phyloP scores from a whole-genome alignment of 2,888 invertebrate species.

The Chrysolina haemoptera region DNA sequence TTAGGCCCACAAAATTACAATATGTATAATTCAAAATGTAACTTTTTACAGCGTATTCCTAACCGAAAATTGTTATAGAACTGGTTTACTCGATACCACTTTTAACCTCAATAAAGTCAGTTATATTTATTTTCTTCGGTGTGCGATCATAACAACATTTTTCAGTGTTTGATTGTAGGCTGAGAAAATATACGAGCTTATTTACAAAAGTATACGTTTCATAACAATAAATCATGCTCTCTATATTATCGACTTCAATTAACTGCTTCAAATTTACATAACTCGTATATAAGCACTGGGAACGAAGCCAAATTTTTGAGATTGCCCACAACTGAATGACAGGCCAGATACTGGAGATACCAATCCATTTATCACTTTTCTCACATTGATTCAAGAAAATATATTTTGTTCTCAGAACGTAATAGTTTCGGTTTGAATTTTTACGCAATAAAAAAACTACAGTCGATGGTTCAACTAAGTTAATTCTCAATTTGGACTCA shows the following conservation, averaged over 20 bases:
- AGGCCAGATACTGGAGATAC: not conserved
- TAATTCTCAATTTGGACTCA: no score
- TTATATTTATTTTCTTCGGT: conserved; percentile 16
- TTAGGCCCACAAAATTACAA: no score
- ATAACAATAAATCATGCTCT: conserved; percentile 18
- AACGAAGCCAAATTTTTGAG: conserved; percentile 17
- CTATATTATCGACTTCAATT: conserved; percentile 20
- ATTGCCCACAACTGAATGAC: not conserved
- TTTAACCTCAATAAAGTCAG: conserved; percentile 6
- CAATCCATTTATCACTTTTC: not conserved
- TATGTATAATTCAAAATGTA: no score
- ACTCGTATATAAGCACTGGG: conserved; percentile 18
- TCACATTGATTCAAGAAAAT: not conserved
- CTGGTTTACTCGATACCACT: not conserved
- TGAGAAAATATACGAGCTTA: conserved; percentile 17
- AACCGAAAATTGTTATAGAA: not conserved
- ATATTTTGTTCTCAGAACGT: not conserved
- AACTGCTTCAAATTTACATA: conserved; percentile 7
- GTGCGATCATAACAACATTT: conserved; percentile 17
- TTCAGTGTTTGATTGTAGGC: conserved; percentile 19
- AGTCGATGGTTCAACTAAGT: no score
- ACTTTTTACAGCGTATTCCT: not conserved
- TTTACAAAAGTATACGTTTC: conserved; percentile 17
- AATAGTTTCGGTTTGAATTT: not conserved
- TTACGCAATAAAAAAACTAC: not conserved